Evolutionary conservation across 2,113 vertebrate species (phyloP).

Genomic region (Dromaius novaehollandiae): DNA sequence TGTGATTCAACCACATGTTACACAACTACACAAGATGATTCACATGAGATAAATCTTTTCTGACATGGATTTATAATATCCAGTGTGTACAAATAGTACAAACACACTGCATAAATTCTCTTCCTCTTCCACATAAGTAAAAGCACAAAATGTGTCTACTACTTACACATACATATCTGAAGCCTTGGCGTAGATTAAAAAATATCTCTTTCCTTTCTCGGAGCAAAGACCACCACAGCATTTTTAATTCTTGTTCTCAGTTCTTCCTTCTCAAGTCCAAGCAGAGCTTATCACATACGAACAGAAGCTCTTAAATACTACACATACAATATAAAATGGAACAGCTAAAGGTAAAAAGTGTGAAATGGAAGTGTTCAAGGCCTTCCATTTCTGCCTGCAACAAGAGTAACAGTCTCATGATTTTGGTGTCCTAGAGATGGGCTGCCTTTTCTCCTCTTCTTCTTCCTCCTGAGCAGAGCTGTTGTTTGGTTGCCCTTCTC

Average conservation of each 20-base stretch:
- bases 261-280: constrained; percentile 7
- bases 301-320: constrained; percentile 1
- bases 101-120: background rate
- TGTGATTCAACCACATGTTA: background rate
- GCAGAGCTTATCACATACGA: background rate
- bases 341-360: background rate
- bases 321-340: background rate
- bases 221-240: background rate
- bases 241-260: constrained; percentile 37
- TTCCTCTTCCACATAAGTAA: background rate
- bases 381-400: background rate
- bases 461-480: background rate
- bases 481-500: background rate
- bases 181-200: background rate
- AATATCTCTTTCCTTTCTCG: background rate
- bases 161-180: background rate
- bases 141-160: background rate
- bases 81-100: background rate
- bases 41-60: background rate
- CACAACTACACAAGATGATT: background rate
- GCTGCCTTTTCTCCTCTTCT: background rate
- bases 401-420: background rate
- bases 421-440: background rate
- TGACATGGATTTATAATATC: background rate
- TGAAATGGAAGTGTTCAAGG: background rate